phyloP scores from a whole-genome alignment of 2,113 vertebrate species.

The Campylomormyrus tamandua region DNA sequence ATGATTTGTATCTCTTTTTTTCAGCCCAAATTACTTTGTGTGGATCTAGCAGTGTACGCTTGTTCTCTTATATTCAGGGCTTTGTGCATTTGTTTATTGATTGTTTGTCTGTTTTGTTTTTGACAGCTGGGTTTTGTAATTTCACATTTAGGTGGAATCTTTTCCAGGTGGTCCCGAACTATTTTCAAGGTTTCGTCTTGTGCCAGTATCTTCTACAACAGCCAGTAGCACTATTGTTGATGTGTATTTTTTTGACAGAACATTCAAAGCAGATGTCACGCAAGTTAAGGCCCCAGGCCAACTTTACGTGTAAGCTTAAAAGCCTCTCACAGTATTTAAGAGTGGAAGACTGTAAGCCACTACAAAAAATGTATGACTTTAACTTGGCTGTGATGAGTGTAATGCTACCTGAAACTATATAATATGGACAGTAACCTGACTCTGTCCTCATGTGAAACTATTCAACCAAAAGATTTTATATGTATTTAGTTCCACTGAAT shows the following conservation, averaged over 20 bases:
- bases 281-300: background rate
- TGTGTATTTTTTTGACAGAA: background rate
- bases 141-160: background rate
- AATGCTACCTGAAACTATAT: background rate
- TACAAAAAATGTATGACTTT: background rate
- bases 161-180: background rate
- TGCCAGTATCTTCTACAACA: background rate
- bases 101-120: constrained; percentile 56
- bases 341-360: background rate
- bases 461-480: background rate
- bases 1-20: constrained; percentile 54
- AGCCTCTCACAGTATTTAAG: background rate
- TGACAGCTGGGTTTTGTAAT: constrained; percentile 10
- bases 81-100: constrained; percentile 62
- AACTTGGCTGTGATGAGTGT: background rate
- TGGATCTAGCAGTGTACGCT: constrained; percentile 56
- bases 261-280: background rate
- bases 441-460: background rate
- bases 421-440: background rate
- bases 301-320: background rate
- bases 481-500: background rate
- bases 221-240: background rate
- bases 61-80: constrained; percentile 53
- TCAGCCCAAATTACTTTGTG: constrained; percentile 53
- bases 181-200: background rate